Evolutionary conservation across 2,888 invertebrate species (phyloP), one percentile per base, ranked within the genome.

Genomic region (Drosophila sordidula): DNA sequence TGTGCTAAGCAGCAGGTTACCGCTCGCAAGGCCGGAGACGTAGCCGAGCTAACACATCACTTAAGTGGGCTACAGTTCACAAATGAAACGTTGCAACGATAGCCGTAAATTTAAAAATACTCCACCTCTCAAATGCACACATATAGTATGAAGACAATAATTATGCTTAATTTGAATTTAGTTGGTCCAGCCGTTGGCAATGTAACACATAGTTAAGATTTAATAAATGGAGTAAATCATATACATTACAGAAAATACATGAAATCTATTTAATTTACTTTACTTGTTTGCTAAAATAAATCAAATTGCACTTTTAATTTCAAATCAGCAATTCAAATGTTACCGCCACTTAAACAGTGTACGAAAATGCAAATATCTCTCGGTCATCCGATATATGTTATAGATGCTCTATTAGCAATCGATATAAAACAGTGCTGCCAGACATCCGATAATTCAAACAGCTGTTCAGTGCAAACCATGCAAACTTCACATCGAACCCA

Each of bases 21-120:
- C 0, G 32, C 69, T 0, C 73, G 72, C n/a, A 79, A 78, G 14
- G 25, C 70, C 3, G 49, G 54, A 0, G 85, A 88, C 42, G 64
- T 90, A 6, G 14, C 63, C 0, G 77, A 80, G 6, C 69, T 90
- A 11, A 75, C 83, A n/a, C 69, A 81, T 25, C 79, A 90, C 54
- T 66, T 90, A 34, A 69, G 58, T 14, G 87, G 78, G 16, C 54
- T 89, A 11, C 76, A 76, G 4, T 25, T 82, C 2, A 46, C 69
- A 11, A 63, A 69, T 58, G 56, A 57, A 52, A 56, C 65, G 25
- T 58, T 78, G 22, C 81, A 90, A 50, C 90, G 79, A 64, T 72
- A 64, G 44, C 6, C 2, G 5, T 3, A 1, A 3, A 45, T 42
- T 44, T 9, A 16, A 32, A 34, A 51, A 11, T 62, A 62, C 46